Conservation (phyloP, 2,797 vertebrate genomes). For the Crypturellus tataupa region DNA sequence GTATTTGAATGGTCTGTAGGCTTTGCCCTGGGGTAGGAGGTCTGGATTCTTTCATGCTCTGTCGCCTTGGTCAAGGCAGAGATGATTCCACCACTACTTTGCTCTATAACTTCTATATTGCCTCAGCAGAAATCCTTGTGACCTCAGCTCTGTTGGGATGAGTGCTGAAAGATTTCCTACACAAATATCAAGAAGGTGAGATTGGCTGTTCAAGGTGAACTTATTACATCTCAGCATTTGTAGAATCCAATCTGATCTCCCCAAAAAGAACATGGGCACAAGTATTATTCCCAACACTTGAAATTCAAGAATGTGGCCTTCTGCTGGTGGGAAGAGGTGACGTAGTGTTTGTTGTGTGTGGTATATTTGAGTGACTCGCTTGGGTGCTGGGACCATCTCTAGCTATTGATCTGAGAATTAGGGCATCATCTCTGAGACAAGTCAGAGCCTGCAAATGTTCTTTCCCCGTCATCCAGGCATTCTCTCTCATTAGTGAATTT, state of each 20-base stretch:
- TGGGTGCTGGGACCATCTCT: fast-evolving
- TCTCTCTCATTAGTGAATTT: neutral
- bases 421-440: neutral
- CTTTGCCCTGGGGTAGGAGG: neutral
- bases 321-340: neutral
- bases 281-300: neutral
- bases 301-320: no score
- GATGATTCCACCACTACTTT: neutral
- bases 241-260: neutral
- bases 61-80: neutral
- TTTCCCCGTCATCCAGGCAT: neutral
- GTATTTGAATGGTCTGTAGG: neutral
- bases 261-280: neutral
- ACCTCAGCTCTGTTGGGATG: fast-evolving
- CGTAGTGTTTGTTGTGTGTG: no score
- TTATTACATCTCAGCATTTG: neutral
- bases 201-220: neutral
- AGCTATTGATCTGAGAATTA: neutral
- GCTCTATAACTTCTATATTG: neutral
- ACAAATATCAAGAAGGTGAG: neutral
- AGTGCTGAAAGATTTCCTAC: neutral
- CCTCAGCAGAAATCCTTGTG: neutral
- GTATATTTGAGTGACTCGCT: neutral
- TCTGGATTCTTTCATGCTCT: neutral
- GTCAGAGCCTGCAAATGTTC: neutral